These are phyloP conservation scores for Orthosia cruda DNA, from an alignment of 2,888 invertebrate species.

Conservation along the genomic window DNA sequence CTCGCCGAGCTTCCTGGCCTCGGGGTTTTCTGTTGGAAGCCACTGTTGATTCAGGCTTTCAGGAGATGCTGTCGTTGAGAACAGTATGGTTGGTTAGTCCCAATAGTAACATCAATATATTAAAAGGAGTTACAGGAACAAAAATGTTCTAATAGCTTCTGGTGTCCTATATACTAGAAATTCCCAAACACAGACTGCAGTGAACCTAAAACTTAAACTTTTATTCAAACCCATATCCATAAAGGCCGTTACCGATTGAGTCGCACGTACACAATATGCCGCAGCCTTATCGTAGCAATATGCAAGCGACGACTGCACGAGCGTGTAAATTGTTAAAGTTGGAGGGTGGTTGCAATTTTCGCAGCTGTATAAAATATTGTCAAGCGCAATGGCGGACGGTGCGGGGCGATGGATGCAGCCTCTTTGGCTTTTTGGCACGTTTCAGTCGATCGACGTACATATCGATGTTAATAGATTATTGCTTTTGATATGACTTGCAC, in stretches of 20 bases:
- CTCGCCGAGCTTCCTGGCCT: no score
- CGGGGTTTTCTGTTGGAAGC: no score
- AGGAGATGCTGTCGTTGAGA: not conserved
- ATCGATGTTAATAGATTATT: conserved; percentile 57
- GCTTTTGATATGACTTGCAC: conserved; percentile 38
- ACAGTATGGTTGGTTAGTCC: not conserved
- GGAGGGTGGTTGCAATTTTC: conserved; percentile 87
- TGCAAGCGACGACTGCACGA: conserved; percentile 77
- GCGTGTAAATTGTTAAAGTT: conserved; percentile 89
- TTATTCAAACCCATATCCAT: not conserved
- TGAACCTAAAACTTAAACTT: not conserved
- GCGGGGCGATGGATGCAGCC: conserved; percentile 77
- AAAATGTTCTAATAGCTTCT: not conserved
- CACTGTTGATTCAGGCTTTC: not conserved
- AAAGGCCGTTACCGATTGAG: conserved; percentile 12
- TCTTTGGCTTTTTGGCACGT: conserved; percentile 85
- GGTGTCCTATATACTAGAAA: not conserved
- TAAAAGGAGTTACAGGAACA: not conserved
- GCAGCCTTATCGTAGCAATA: conserved; percentile 73
- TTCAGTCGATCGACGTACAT: conserved; percentile 50
- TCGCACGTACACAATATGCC: conserved; percentile 58
- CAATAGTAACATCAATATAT: not conserved
- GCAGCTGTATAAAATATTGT: conserved; percentile 88
- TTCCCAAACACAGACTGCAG: not conserved
- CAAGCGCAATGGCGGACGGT: conserved; percentile 77